These are phyloP conservation scores for fruit fly (Drosophila melanogaster) DNA, from an alignment of 1,140 invertebrate species.

Conservation along the genomic window Release_6_plus_ISO1_MT NT_033779.5:18846001-18846500, in stretches of 20 bases:
- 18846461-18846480: too few relatives aligned
- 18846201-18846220: constrained; percentile 51
- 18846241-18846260: constrained; percentile 80
- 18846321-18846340: constrained; percentile 9
- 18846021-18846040: constrained; percentile 73
- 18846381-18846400: constrained; percentile 49
- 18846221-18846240: constrained; percentile 78
- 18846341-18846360: constrained; percentile 10
- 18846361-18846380: constrained; percentile 32
- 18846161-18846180: constrained; percentile 51
- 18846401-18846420: constrained; percentile 20
- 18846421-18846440: neutral
- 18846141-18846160: constrained; percentile 62
- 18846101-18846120: constrained; percentile 7
- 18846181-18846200: constrained; percentile 49
- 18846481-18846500: too few relatives aligned
- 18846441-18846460: too few relatives aligned
- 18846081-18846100: constrained; percentile 6
- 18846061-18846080: constrained; percentile 13
- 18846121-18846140: constrained; percentile 28
- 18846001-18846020: constrained; percentile 30
- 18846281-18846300: constrained; percentile 22
- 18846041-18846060: constrained; percentile 48
- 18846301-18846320: constrained; percentile 31
- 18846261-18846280: constrained; percentile 12